These are phyloP conservation scores for Lithobates pipiens DNA, from an alignment of 2,797 vertebrate genomes.

Conservation along the genomic window DNA sequence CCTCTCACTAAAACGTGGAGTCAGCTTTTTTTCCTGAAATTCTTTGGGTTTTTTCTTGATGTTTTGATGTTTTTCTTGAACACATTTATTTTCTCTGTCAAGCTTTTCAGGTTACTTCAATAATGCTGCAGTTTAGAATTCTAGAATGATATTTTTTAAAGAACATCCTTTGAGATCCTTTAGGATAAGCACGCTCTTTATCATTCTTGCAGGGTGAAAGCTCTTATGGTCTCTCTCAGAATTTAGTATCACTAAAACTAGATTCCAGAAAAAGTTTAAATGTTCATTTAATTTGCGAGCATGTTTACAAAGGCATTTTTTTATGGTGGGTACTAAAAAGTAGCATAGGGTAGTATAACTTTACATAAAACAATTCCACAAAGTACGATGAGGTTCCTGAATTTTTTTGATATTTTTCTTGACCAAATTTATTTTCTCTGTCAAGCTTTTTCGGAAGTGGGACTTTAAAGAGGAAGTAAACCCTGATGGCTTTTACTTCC, in stretches of 20 bases:
- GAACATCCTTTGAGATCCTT: not conserved
- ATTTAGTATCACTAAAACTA: conserved; percentile 13
- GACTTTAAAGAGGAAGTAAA: too few species aligned
- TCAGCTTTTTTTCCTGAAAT: conserved; percentile 11
- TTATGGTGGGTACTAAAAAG: too few species aligned
- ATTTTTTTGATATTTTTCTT: not conserved
- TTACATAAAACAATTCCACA: too few species aligned
- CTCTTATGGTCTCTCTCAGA: conserved; percentile 3
- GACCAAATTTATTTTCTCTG: conserved; percentile 23
- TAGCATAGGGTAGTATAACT: too few species aligned
- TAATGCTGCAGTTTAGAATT: not conserved
- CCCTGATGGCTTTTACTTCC: too few species aligned
- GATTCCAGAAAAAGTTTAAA: not conserved
- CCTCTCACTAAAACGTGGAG: not conserved
- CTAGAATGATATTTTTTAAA: not conserved
- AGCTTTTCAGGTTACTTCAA: conserved; percentile 6
- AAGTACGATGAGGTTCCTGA: not conserved
- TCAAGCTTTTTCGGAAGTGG: not conserved
- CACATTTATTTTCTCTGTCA: conserved; percentile 27
- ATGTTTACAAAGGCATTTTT: too few species aligned
- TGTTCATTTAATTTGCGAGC: too few species aligned
- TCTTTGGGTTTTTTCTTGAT: not conserved
- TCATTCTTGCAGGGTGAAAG: conserved; percentile 4
- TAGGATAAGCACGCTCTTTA: not conserved
- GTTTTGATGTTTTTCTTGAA: not conserved